Evolutionary conservation across 2,113 vertebrate species (phyloP), one percentile per base, ranked within the genome.

Genomic region (Misgurnus anguillicaudatus): DNA sequence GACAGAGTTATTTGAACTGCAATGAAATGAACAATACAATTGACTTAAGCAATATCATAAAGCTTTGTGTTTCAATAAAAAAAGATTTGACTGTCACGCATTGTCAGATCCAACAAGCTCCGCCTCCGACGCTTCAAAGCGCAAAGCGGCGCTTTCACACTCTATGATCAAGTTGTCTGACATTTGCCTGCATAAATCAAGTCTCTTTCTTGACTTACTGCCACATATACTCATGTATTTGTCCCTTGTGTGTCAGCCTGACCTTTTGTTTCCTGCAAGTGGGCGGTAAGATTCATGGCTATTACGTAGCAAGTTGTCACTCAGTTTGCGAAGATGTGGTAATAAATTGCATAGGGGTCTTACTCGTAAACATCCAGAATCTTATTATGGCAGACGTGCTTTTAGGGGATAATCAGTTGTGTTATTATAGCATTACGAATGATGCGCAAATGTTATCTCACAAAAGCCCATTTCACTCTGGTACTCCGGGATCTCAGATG

Each of bases 161-260:
- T 39, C 69, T 45, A 61, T 81, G 64, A 81, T 84, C 79, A 84
- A 78, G 61, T 81, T 75, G 68, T 78, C 79, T 84, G 82, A 80
- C 79, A 84, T 84, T 84, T 78, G 62, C 62, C 69, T 39, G 82
- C 63, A 84, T 80, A 84, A 80, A 84, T 80, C 77, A 80, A 75
- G 17, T 80, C 68, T 74, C 67, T 45, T 74, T 80, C 68, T 64
- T 58, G 77, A 72, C 66, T 71, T 84, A 17, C 79, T 78, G 79
- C 74, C 78, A 78, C 21, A 45, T 60, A 74, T 21, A 70, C 78
- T 68, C 78, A 78, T 77, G 82, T 71, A 77, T 78, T 78, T 77
- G 67, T 64, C 74, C 62, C 69, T 55, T 65, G 51, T 68, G 74
- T 74, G 76, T 77, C 78, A 74, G 53, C 42, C 21, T 84, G 82